Evolutionary conservation across 2,797 vertebrate genomes (phyloP), one percentile per base, ranked within the genome.

Genomic region (Echiichthys vipera): DNA sequence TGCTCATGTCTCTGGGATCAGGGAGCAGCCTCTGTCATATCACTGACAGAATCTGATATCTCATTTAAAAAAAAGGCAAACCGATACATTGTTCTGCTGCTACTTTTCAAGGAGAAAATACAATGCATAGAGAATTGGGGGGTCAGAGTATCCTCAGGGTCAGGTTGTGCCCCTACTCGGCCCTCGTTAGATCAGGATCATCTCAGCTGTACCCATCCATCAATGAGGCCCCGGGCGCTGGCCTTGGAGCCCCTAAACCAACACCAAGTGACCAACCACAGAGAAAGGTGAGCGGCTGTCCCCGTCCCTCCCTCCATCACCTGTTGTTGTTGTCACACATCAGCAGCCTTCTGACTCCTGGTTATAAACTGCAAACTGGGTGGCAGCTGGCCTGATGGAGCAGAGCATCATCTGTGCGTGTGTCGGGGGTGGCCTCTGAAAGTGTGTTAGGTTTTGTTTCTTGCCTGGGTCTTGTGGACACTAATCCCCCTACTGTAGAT

Each of bases 201-300:
- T 74, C 65, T 84, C 89, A 89, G 91, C 75, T 84, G 84, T 58
- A 83, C 40, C 57, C 57, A 75, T 90, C 89, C 75, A 50, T 92
- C 86, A 84, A 25, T 45, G 59, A 51, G 81, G 66, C 65, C 70
- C 73, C 14, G 12, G 71, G 70, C 37, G 0, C 56, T n/a, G 56
- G 59, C 30, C 69, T 22, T 18, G 53, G 57, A 65, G 69, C 70
- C 78, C 82, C 69, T 75, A 73, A 85, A 86, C 49, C 71, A 78
- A 78, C 75, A 83, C 30, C 5, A 17, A 22, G 39, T 20, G 65
- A 56, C 45, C 29, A 64, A 62, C 47, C 58, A 30, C 32, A 30
- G 69, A 65, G 81, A 79, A 85, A 84, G 72, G 74, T 75, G 74
- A 88, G 71, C 83, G 40, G 42, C 40, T 22, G 55, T 69, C 66